Evolutionary conservation across 1,140 invertebrate species (phyloP).

Genomic region (Halictus rubicundus): DNA sequence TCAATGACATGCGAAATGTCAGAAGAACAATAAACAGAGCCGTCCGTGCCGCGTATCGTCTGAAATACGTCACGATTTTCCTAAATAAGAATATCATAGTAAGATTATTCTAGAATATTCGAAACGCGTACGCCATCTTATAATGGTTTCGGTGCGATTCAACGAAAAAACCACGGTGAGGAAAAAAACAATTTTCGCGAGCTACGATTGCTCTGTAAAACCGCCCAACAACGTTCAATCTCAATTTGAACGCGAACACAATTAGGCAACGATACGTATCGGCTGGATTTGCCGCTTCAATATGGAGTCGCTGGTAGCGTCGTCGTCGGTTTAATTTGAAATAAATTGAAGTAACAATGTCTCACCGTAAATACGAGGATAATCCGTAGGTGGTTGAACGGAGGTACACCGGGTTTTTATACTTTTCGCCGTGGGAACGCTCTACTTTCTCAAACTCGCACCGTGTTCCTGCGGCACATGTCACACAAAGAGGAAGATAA

Average conservation of each 20-base stretch:
- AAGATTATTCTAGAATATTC: constrained; percentile 32
- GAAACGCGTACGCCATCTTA: background rate
- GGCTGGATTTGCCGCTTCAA: background rate
- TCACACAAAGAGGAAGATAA: constrained; percentile 54
- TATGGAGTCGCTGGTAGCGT: background rate
- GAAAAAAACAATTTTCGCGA: background rate
- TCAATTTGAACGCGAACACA: background rate
- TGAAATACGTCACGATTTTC: constrained; percentile 7
- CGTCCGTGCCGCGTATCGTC: background rate
- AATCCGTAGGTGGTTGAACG: constrained; percentile 59
- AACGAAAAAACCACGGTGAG: no score
- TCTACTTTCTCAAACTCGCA: constrained; percentile 20
- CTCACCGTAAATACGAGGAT: constrained; percentile 66
- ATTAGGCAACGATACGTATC: no score
- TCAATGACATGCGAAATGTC: background rate
- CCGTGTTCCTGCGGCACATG: constrained; percentile 63
- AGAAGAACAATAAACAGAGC: constrained; percentile 29
- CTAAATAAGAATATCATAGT: background rate
- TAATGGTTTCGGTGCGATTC: background rate
- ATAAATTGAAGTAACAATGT: background rate
- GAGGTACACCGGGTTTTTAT: constrained; percentile 12
- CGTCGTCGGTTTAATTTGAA: background rate
- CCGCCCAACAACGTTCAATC: background rate
- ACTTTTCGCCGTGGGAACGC: constrained; percentile 9
- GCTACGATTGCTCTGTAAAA: background rate